phyloP scores from a whole-genome alignment of 2,113 vertebrate species.

The Ammodytes dubius region DNA sequence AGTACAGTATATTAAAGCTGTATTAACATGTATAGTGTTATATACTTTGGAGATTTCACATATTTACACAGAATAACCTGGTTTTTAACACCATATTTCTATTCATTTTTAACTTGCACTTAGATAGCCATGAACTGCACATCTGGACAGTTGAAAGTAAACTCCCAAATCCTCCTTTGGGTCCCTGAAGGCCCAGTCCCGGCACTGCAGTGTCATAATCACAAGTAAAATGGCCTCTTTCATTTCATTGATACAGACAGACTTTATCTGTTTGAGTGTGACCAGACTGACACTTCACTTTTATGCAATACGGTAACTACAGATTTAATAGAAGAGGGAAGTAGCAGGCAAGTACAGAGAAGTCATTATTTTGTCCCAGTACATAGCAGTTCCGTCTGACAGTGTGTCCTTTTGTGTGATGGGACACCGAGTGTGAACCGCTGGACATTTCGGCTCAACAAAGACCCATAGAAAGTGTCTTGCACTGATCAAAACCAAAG shows the following conservation, averaged over 20 bases:
- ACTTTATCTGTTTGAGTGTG: constrained; percentile 37
- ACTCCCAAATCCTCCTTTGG: not conserved
- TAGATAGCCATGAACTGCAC: not conserved
- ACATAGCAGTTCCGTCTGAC: constrained; percentile 51
- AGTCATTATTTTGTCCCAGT: constrained; percentile 69
- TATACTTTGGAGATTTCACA: not conserved
- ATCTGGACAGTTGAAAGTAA: not conserved
- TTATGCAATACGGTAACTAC: constrained; percentile 41
- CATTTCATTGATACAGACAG: constrained; percentile 31
- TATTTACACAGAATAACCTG: not conserved
- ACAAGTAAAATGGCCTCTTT: constrained; percentile 1
- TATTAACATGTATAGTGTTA: not conserved
- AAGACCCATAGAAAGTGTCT: constrained; percentile 66
- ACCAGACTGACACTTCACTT: constrained; percentile 15
- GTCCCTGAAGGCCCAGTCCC: not conserved
- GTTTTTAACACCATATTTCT: not conserved
- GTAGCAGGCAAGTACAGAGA: constrained; percentile 63
- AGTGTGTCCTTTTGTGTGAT: constrained; percentile 73
- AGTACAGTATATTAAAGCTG: no score
- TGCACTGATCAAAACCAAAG: constrained; percentile 47
- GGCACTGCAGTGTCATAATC: not conserved
- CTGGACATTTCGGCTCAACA: constrained; percentile 61
- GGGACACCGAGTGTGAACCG: constrained; percentile 35
- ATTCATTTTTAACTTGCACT: not conserved
- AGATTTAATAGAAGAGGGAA: constrained; percentile 47